A percentile compares a stretch with the other conserved stretches of the same genome.
Conservation (phyloP, 2,797 vertebrate species). For the Halcyon badia region DNA sequence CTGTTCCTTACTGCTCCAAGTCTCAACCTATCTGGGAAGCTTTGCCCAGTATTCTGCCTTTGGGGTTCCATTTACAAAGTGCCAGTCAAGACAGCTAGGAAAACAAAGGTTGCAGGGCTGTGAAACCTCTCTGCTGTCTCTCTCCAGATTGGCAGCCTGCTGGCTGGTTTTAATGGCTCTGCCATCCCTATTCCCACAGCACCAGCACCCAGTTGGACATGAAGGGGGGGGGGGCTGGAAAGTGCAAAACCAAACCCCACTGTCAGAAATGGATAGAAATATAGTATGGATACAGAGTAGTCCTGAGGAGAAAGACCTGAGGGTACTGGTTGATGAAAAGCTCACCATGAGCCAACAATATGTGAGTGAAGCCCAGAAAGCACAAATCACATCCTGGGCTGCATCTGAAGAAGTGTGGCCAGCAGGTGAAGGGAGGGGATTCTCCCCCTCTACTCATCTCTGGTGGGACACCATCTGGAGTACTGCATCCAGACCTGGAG, state of each 20-base stretch:
- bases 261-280: background rate
- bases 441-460: too few relatives aligned
- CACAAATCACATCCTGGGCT: too few relatives aligned
- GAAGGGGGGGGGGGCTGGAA: background rate
- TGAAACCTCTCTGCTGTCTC: background rate
- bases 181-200: background rate
- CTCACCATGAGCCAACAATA: too few relatives aligned
- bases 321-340: too few relatives aligned
- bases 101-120: background rate
- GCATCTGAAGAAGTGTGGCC: too few relatives aligned
- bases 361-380: too few relatives aligned
- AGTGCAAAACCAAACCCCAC: background rate
- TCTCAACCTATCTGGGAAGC: background rate
- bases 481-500: too few relatives aligned
- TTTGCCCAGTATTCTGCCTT: background rate
- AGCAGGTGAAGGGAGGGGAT: too few relatives aligned
- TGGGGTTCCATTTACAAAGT: background rate
- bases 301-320: too few relatives aligned
- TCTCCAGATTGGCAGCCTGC: rapidly evolving
- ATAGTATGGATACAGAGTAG: too few relatives aligned
- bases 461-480: too few relatives aligned
- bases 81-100: background rate
- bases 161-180: background rate
- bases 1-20: background rate
- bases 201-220: background rate